These are phyloP conservation scores for Cheilosia soror DNA, from an alignment of 2,888 invertebrate species.

Conservation along the genomic window DNA sequence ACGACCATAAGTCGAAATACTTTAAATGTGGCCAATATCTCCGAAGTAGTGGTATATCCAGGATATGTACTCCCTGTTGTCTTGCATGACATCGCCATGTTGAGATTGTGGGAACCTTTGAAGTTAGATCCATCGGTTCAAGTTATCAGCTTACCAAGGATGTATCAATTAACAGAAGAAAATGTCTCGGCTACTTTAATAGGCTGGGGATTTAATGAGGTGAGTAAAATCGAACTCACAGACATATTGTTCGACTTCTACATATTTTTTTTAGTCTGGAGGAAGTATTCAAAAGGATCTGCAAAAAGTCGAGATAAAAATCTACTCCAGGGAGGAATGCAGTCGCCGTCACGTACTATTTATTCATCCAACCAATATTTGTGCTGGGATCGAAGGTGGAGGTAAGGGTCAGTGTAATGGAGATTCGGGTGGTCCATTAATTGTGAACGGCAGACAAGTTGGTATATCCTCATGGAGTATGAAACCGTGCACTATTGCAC, in stretches of 20 bases:
- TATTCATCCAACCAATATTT: slow-evolving; percentile 82
- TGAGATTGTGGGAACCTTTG: slow-evolving; percentile 77
- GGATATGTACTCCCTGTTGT: slow-evolving; percentile 77
- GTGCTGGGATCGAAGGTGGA: slow-evolving; percentile 84
- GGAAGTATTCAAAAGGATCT: slow-evolving; percentile 80
- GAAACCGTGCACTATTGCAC: slow-evolving; percentile 83
- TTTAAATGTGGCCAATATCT: slow-evolving; percentile 77
- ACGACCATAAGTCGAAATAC: slow-evolving; percentile 77
- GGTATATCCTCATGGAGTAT: slow-evolving; percentile 84
- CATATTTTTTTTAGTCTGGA: slow-evolving; percentile 79
- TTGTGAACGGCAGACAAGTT: slow-evolving; percentile 81
- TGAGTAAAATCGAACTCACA: slow-evolving; percentile 62
- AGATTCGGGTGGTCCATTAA: slow-evolving; percentile 84
- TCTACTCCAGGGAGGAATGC: slow-evolving; percentile 83
- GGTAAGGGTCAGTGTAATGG: slow-evolving; percentile 84
- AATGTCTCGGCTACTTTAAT: slow-evolving; percentile 78
- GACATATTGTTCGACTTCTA: background rate
- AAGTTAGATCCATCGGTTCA: slow-evolving; percentile 75
- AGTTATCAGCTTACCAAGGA: slow-evolving; percentile 79
- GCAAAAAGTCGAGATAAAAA: slow-evolving; percentile 82
- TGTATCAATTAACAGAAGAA: slow-evolving; percentile 76
- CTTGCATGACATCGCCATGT: slow-evolving; percentile 80
- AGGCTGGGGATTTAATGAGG: slow-evolving; percentile 83
- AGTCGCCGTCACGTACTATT: slow-evolving; percentile 78
- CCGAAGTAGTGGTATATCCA: slow-evolving; percentile 79